These are phyloP conservation scores for Burhinus bistriatus DNA, from an alignment of 2,113 vertebrate species.

Conservation along the genomic window DNA sequence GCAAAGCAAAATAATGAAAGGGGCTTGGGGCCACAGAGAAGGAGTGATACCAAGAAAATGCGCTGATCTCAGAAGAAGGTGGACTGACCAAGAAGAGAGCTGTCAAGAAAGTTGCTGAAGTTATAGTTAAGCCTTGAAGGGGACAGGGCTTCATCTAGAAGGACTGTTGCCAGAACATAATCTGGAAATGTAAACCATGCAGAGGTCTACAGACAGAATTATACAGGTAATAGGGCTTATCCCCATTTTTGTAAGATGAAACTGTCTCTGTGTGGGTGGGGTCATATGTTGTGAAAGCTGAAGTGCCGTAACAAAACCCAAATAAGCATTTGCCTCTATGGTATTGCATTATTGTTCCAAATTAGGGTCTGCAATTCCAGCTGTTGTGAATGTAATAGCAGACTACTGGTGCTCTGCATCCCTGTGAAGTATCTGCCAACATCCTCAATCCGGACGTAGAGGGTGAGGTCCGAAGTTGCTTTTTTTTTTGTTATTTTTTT, in stretches of 20 bases:
- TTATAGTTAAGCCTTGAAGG: not conserved
- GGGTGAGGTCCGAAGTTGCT: not conserved
- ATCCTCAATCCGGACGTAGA: not conserved
- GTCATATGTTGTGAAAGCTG: constrained; percentile 6
- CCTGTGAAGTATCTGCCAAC: not conserved
- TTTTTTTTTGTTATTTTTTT: not conserved
- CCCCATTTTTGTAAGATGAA: not conserved
- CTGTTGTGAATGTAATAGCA: not conserved
- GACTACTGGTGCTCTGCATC: not conserved
- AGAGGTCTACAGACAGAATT: not conserved
- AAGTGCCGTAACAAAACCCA: constrained; percentile 18
- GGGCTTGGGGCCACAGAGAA: not conserved
- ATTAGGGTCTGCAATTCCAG: constrained; percentile 13
- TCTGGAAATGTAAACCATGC: not conserved
- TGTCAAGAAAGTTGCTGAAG: not conserved
- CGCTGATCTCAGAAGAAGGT: not conserved
- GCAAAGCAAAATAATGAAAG: not conserved
- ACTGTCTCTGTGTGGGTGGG: constrained; percentile 8
- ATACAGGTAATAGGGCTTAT: not conserved
- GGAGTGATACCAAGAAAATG: not conserved
- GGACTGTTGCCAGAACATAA: not conserved
- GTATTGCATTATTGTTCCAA: not conserved
- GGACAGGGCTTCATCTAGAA: not conserved
- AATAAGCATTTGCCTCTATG: not conserved
- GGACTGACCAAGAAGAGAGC: not conserved